phyloP scores from a whole-genome alignment of 2,888 invertebrate genomes.

The Heteromyza rotundicornis region DNA sequence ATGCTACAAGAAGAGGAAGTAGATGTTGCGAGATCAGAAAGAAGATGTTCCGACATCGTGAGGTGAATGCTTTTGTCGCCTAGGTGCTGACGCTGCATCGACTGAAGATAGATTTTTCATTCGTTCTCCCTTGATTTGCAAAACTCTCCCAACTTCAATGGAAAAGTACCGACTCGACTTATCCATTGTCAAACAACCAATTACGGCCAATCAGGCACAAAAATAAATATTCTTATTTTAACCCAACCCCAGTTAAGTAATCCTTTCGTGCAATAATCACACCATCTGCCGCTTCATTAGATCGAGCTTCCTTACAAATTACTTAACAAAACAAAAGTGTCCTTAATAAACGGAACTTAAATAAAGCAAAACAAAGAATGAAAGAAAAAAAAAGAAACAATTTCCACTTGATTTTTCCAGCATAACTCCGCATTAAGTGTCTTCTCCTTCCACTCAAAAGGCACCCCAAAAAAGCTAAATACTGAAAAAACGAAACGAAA shows the following conservation, averaged over 20 bases:
- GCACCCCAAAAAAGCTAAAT: background rate
- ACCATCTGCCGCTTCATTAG: constrained; percentile 9
- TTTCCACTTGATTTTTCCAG: background rate
- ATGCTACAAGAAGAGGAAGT: too few relatives aligned
- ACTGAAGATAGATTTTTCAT: too few relatives aligned
- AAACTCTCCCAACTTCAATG: too few relatives aligned
- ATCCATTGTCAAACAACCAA: background rate
- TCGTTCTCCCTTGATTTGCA: too few relatives aligned
- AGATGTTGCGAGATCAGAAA: too few relatives aligned
- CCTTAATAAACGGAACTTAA: background rate
- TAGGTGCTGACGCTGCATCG: too few relatives aligned
- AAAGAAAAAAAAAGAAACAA: too few relatives aligned
- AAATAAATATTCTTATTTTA: background rate
- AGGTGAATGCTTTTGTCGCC: too few relatives aligned
- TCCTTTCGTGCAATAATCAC: background rate
- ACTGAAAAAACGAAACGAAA: background rate
- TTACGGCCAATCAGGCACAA: background rate
- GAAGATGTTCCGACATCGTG: too few relatives aligned
- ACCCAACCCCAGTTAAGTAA: background rate
- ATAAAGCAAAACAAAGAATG: background rate
- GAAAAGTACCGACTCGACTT: too few relatives aligned
- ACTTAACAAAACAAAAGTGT: background rate
- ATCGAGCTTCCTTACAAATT: background rate
- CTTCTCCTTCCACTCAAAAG: background rate
- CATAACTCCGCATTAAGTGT: background rate